phyloP scores from a whole-genome alignment of 1,140 invertebrate species.

The Penaeus chinensis region DNA sequence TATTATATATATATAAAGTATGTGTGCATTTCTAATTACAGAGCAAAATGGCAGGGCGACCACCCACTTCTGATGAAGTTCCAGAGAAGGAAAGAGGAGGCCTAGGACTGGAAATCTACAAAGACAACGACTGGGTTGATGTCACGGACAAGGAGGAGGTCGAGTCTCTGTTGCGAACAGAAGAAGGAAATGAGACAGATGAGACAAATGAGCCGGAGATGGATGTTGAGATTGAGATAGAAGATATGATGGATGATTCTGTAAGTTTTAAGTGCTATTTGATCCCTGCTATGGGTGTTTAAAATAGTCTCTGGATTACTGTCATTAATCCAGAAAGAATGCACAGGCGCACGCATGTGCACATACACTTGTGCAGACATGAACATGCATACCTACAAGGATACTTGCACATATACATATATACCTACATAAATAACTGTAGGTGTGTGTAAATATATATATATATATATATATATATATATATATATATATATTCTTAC shows the following conservation, averaged over 20 bases:
- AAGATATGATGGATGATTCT: conserved; percentile 29
- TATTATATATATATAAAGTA: no score
- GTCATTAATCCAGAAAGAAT: no score
- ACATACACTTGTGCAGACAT: no score
- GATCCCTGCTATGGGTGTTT: no score
- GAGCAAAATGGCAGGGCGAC: conserved; percentile 28
- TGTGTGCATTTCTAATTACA: background rate
- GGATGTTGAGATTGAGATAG: conserved; percentile 36
- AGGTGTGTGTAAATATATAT: no score
- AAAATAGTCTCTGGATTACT: no score
- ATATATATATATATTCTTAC: no score
- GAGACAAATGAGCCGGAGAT: conserved; percentile 32
- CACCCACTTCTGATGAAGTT: conserved; percentile 25
- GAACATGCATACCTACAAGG: no score
- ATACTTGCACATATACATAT: no score
- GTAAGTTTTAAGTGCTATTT: conserved; percentile 7
- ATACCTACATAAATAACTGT: no score
- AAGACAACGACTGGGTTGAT: conserved; percentile 35
- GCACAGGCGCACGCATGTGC: no score
- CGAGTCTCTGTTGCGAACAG: background rate
- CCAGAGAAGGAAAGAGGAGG: conserved; percentile 32
- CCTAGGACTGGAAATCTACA: conserved; percentile 40
- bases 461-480: no score
- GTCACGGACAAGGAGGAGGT: conserved; percentile 41
- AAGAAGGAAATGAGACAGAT: conserved; percentile 30